A percentile compares a stretch with the other conserved stretches of the same genome.
Evolutionary conservation across 2,888 invertebrate species (phyloP).

Genomic region (Germaria angustata): DNA sequence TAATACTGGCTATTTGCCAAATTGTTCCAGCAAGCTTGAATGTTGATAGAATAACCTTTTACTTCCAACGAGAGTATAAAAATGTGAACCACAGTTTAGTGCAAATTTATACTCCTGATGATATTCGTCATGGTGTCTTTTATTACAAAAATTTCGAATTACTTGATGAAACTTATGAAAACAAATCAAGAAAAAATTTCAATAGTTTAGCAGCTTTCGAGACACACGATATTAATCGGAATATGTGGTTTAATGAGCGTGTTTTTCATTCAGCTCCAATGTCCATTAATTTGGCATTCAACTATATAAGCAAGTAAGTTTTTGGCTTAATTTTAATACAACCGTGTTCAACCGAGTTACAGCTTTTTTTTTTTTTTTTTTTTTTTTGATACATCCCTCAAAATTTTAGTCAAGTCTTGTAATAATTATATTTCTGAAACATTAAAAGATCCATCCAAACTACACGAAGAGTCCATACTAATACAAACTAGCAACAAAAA

Average conservation of each 20-base stretch:
- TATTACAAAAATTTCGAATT: constrained; percentile 4
- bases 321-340: neutral
- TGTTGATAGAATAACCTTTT: neutral
- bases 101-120: neutral
- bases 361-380: too few relatives aligned
- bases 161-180: neutral
- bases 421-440: too few relatives aligned
- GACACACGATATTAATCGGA: too few relatives aligned
- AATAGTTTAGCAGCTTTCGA: constrained; percentile 71
- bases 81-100: neutral
- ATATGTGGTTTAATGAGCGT: constrained; percentile 83
- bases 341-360: too few relatives aligned
- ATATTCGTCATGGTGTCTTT: constrained; percentile 12
- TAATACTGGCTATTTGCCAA: neutral
- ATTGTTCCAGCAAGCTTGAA: neutral
- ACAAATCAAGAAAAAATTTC: constrained; percentile 22
- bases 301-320: constrained; percentile 79
- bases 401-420: too few relatives aligned
- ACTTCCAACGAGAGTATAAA: neutral
- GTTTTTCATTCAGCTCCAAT: constrained; percentile 81
- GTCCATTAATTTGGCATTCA: constrained; percentile 72
- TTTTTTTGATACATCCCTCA: too few relatives aligned
- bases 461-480: too few relatives aligned
- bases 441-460: too few relatives aligned
- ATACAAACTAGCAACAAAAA: too few relatives aligned